A percentile compares a stretch with the other conserved stretches of the same genome.
phyloP scores from a whole-genome alignment of 2,888 invertebrate genomes.

The Caenorhabditis plicata region DNA sequence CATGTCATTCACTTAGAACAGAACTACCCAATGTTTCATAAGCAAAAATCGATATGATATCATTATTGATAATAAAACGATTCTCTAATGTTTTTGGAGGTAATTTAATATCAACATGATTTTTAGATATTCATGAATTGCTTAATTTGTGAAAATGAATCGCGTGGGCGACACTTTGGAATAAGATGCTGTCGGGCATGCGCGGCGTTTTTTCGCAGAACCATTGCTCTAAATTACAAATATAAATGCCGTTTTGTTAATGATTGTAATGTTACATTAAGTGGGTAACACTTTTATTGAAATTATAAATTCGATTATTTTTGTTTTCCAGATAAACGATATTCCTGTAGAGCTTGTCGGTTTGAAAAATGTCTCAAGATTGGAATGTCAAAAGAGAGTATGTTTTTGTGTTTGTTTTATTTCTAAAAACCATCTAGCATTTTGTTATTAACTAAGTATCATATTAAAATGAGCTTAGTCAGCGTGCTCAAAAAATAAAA shows the following conservation, averaged over 20 bases:
- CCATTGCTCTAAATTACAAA: slow-evolving; percentile 29
- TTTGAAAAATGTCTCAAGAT: slow-evolving; percentile 33
- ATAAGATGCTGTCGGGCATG: slow-evolving; percentile 44
- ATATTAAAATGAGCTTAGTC: no score
- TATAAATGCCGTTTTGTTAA: slow-evolving; percentile 39
- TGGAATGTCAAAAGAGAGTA: slow-evolving; percentile 39
- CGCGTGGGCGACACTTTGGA: slow-evolving; percentile 40
- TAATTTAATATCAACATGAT: no score
- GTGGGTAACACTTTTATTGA: slow-evolving; percentile 15
- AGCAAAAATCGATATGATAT: no score
- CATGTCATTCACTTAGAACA: no score
- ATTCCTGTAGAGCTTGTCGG: slow-evolving; percentile 39
- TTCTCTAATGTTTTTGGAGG: no score
- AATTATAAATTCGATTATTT: neutral
- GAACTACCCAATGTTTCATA: no score
- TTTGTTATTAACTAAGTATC: no score
- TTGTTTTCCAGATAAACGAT: slow-evolving; percentile 35
- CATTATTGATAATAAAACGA: no score
- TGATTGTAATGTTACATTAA: slow-evolving; percentile 39
- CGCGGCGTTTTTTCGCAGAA: slow-evolving; percentile 41
- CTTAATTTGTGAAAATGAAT: slow-evolving; percentile 37
- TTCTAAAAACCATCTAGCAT: no score
- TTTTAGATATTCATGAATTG: no score
- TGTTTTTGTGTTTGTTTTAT: no score
- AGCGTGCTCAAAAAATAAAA: no score